Evolutionary conservation across 2,113 vertebrate species (phyloP).

Genomic region (Ophthalmolycus amberensis): DNA sequence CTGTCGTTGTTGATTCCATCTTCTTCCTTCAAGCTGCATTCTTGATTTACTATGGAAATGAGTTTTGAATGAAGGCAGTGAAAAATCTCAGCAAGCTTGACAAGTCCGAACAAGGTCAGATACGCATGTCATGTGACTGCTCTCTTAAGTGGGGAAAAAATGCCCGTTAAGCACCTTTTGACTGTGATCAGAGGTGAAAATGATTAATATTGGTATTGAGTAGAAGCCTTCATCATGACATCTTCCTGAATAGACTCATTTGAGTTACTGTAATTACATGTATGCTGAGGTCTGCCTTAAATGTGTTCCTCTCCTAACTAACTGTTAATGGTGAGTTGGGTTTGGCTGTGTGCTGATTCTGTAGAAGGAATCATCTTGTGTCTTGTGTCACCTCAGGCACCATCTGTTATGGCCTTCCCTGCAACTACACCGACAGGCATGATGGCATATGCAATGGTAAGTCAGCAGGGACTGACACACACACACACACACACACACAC

Average conservation of each 20-base stretch:
- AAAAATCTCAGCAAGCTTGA: neutral
- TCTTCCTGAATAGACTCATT: neutral
- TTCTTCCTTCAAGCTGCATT: neutral
- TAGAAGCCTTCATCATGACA: neutral
- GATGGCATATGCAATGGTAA: slow-evolving; percentile 94
- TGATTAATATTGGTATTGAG: neutral
- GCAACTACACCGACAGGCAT: slow-evolving; percentile 95
- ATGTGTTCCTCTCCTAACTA: neutral
- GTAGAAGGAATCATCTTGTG: slow-evolving; percentile 33
- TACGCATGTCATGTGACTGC: neutral
- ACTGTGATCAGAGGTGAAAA: neutral
- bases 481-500: neutral
- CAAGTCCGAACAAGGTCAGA: neutral
- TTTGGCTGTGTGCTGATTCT: slow-evolving; percentile 40
- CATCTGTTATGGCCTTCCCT: slow-evolving; percentile 95
- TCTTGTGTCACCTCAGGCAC: slow-evolving; percentile 84
- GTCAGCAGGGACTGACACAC: slow-evolving; percentile 66
- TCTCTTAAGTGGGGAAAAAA: neutral
- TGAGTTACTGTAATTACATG: neutral
- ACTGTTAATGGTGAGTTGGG: neutral
- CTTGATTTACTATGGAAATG: neutral
- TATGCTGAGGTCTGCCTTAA: neutral
- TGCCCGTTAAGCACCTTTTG: neutral
- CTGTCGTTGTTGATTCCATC: neutral
- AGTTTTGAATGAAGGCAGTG: neutral